Percentiles rank a stretch among this genome's conserved stretches.
These are phyloP conservation scores for Drosophila paracracens DNA, from an alignment of 2,888 invertebrate genomes.

Conservation along the genomic window DNA sequence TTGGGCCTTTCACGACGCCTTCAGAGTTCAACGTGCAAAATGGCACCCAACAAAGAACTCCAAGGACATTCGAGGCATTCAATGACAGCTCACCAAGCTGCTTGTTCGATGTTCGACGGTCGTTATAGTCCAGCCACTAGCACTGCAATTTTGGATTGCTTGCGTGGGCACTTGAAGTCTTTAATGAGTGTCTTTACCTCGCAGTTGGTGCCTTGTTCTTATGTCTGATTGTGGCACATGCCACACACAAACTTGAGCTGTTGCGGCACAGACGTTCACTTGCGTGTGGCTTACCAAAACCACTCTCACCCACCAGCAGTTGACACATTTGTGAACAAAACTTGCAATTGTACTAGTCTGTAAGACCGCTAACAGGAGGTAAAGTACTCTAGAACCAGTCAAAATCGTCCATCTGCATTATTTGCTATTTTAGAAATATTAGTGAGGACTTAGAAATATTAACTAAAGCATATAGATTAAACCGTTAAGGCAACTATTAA, in stretches of 20 bases:
- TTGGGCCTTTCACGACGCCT: constrained; percentile 77
- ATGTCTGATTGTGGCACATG: constrained; percentile 40
- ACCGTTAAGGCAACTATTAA: neutral
- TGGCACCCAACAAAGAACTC: constrained; percentile 30
- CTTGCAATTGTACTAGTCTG: neutral
- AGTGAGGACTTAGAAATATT: neutral
- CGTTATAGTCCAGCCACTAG: constrained; percentile 23
- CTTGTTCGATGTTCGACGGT: constrained; percentile 2
- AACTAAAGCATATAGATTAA: neutral
- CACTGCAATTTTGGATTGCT: constrained; percentile 57
- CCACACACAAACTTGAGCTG: constrained; percentile 12
- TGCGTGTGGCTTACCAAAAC: constrained; percentile 1
- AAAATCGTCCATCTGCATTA: neutral
- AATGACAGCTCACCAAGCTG: constrained; percentile 60
- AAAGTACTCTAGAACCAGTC: no score
- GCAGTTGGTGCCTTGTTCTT: constrained; percentile 20
- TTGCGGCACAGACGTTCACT: constrained; percentile 2
- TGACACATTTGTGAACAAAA: neutral
- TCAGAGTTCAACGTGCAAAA: constrained; percentile 71
- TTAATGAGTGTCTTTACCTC: constrained; percentile 59
- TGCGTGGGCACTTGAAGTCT: constrained; percentile 52
- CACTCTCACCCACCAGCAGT: neutral
- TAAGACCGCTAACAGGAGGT: neutral
- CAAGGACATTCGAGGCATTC: constrained; percentile 28
- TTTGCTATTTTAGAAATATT: neutral